A percentile compares a stretch with the other conserved stretches of the same genome.
Evolutionary conservation across 2,113 vertebrate species (phyloP).

Genomic region (Notiomystis cincta): DNA sequence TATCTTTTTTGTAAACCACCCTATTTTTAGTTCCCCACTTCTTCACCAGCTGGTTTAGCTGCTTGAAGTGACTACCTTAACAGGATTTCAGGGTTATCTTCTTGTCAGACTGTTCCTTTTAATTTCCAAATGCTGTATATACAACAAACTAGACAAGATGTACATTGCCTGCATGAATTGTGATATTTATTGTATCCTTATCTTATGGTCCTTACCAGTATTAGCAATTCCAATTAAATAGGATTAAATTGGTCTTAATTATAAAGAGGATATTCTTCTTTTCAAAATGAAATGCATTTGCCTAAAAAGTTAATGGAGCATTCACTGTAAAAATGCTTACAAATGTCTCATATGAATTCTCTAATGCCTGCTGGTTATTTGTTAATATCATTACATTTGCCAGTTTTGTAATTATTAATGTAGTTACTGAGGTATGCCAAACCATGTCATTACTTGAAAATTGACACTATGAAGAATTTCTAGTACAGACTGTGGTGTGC

Average conservation of each 20-base stretch:
- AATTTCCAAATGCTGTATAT: background rate
- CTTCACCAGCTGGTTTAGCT: background rate
- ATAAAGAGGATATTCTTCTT: background rate
- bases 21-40: background rate
- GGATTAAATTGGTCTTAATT: background rate
- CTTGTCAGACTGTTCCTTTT: background rate
- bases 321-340: slow-evolving; percentile 4
- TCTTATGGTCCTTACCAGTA: background rate
- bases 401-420: background rate
- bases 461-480: background rate
- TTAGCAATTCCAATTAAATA: background rate
- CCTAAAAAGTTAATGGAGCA: background rate
- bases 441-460: background rate
- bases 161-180: background rate
- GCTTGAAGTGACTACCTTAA: background rate
- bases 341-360: background rate
- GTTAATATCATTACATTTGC: background rate
- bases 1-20: background rate
- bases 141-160: background rate
- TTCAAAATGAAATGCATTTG: background rate
- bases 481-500: background rate
- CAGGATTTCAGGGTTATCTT: background rate
- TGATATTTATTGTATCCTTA: background rate
- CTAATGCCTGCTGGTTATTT: background rate
- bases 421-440: background rate